Evolutionary conservation across 2,888 invertebrate species (phyloP).

Genomic region (Dryocosmus kuriphilus): DNA sequence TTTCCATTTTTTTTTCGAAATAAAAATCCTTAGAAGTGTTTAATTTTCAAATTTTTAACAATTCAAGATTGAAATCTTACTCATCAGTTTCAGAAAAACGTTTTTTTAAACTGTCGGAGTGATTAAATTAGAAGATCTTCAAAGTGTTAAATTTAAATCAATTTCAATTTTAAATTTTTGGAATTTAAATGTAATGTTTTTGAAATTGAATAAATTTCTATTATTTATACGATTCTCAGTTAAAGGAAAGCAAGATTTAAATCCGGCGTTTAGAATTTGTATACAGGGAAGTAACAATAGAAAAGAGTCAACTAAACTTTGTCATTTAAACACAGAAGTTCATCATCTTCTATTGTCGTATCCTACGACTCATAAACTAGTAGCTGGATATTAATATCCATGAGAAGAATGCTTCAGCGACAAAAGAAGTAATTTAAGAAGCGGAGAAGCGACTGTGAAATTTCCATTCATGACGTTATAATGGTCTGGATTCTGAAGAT

Average conservation of each 20-base stretch:
- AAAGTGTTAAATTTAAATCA: no score
- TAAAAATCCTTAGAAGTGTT: no score
- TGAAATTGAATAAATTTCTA: neutral
- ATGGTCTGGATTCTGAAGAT: slow-evolving; percentile 13
- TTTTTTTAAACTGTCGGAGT: no score
- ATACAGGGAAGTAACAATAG: neutral
- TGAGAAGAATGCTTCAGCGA: slow-evolving; percentile 2
- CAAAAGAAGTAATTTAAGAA: slow-evolving; percentile 29
- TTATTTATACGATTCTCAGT: neutral
- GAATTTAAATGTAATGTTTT: neutral
- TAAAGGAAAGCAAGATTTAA: neutral
- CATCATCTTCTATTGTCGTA: slow-evolving; percentile 16
- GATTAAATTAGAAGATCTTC: no score
- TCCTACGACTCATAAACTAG: neutral
- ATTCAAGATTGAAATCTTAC: no score
- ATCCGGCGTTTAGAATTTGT: neutral
- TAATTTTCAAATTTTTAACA: no score
- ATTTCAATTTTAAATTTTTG: no score
- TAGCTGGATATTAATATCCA: slow-evolving; percentile 13
- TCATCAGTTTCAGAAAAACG: no score
- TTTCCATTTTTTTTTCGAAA: no score
- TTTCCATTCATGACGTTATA: slow-evolving; percentile 26
- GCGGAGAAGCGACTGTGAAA: slow-evolving; percentile 10
- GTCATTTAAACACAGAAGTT: slow-evolving; percentile 18
- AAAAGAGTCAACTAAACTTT: slow-evolving; percentile 14